Base-by-base conservation (phyloP, 35 echinoderm and acorn worm genomes). In the Apostichopus japonicus region DNA sequence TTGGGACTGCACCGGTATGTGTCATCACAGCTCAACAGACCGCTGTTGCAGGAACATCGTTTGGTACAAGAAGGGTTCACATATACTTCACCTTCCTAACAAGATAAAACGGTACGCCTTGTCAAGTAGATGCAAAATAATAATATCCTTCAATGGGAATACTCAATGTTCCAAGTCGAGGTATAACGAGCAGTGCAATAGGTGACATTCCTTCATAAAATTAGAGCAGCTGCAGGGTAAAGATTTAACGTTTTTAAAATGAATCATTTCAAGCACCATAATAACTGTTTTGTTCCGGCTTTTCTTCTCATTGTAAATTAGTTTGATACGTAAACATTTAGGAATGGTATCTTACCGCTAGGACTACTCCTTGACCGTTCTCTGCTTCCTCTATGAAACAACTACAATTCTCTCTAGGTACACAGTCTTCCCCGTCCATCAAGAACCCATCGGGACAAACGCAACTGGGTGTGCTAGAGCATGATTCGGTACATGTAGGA, bases 371-470 rank as follows among this genome's bases (percentile, higher is more conserved):
- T 33, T 1, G 0, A 33, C 27, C 1, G 27, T 33, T 33, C 15
- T 73, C 16, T n/a, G 71, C 71, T 73, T 73, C 71, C 15, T 17
- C 14, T n/a, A 73, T 19, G 17, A 17, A 73, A n/a, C 71, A 73
- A 23, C 71, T 16, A 23, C 71, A 73, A 16, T 73, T 6, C 71
- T 73, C 14, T 73, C 17, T 73, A 6, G 71, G 71, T 73, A 73
- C 21, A 73, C 71, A 73, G 21, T 73, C 71, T 19, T 73, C 71
- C 15, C 71, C 71, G n/a, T 73, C 71, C 16, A 73, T 73, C 71
- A 73, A 23, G 71, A 73, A n/a, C 71, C 71, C 71, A 73, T 73
- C 71, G n/a, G 71, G 71, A 73, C 71, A 73, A 73, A 73, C 71
- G n/a, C 71, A 73, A 19, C 2, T n/a, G 15, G 71, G 71, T 23